Conservation (phyloP, 2,797 vertebrate genomes). For the Sebastes minor region DNA sequence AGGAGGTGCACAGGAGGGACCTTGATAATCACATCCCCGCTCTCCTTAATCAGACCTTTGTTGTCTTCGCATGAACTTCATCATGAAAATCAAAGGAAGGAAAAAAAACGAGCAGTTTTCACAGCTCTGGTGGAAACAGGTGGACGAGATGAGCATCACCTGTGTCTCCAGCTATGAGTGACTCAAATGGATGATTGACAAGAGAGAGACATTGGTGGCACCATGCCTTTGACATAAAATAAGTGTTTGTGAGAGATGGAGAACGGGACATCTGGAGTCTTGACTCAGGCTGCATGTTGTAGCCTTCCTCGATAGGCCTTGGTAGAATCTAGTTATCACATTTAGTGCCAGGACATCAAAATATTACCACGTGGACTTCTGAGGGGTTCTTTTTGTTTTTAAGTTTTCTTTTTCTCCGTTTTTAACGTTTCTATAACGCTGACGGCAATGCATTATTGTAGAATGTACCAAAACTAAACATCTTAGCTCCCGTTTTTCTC, state of each 20-base stretch:
- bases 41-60: constrained; percentile 35
- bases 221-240: constrained; percentile 55
- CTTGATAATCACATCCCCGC: constrained; percentile 45
- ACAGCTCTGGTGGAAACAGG: constrained; percentile 15
- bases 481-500: constrained; percentile 48
- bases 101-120: constrained; percentile 1
- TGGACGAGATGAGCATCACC: constrained; percentile 9
- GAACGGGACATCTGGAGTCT: constrained; percentile 57
- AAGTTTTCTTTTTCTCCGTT: constrained; percentile 36
- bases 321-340: constrained; percentile 75
- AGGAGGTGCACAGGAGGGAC: constrained; percentile 10
- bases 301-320: constrained; percentile 75
- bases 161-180: not conserved
- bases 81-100: constrained; percentile 41
- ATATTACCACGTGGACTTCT: constrained; percentile 67
- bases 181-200: constrained; percentile 5
- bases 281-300: constrained; percentile 74
- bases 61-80: constrained; percentile 53
- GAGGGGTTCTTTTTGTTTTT: constrained; percentile 36
- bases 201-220: constrained; percentile 48
- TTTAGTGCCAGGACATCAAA: constrained; percentile 78
- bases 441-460: constrained; percentile 69
- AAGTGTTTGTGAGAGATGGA: constrained; percentile 41
- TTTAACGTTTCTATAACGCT: constrained; percentile 64
- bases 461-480: constrained; percentile 78